These are phyloP conservation scores for Patella pellucida DNA, from an alignment of 2,888 invertebrate species.

Conservation along the genomic window DNA sequence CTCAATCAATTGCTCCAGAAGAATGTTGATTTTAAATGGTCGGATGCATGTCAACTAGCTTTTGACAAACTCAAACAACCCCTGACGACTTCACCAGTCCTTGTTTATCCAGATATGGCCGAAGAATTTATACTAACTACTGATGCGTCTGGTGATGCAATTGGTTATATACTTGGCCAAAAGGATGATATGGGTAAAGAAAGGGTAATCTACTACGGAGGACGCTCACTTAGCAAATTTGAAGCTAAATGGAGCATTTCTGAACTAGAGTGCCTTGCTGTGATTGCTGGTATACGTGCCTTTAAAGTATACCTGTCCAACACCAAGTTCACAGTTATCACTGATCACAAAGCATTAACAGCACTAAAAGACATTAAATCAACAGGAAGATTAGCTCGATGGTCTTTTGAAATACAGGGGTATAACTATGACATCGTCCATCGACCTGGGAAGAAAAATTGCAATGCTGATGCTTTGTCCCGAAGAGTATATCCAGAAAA, in stretches of 20 bases:
- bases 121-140: conserved; percentile 30
- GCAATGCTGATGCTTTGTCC: no score
- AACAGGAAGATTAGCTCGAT: conserved; percentile 6
- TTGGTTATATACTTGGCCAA: conserved; percentile 29
- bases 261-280: not conserved
- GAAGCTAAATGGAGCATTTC: not conserved
- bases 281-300: not conserved
- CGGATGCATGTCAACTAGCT: conserved; percentile 24
- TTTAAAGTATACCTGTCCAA: not conserved
- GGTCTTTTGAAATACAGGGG: conserved; percentile 15
- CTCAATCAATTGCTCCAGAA: conserved; percentile 34
- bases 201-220: not conserved
- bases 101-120: conserved; percentile 36
- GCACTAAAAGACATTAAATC: not conserved
- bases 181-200: not conserved
- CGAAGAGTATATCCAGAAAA: no score
- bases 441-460: not conserved
- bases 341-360: not conserved
- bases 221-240: not conserved
- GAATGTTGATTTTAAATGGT: conserved; percentile 35
- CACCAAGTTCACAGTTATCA: not conserved
- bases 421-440: conserved; percentile 16
- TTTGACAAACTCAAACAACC: conserved; percentile 29
- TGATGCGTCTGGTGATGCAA: conserved; percentile 22
- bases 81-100: conserved; percentile 32